These are phyloP conservation scores for Pluvianellus socialis DNA, from an alignment of 2,113 vertebrate species.

Conservation along the genomic window DNA sequence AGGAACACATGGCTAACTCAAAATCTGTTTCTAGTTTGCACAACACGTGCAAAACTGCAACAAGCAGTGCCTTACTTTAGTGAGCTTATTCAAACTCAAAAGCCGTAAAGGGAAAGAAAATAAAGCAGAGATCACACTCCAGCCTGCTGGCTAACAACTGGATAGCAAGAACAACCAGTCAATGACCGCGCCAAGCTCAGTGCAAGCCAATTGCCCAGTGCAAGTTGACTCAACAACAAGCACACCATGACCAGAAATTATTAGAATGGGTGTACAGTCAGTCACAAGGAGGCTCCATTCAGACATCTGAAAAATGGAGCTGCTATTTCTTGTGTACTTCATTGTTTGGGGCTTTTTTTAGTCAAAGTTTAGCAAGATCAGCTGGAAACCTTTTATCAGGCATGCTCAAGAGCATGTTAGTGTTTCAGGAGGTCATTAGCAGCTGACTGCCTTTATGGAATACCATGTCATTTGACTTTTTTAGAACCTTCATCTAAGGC, in stretches of 20 bases:
- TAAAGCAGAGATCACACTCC: not conserved
- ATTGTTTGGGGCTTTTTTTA: not conserved
- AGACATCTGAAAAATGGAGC: not conserved
- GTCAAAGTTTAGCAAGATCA: not conserved
- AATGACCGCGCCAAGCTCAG: rapidly evolving
- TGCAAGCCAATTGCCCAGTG: not conserved
- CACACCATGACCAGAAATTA: not conserved
- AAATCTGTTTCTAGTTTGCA: not conserved
- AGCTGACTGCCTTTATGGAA: not conserved
- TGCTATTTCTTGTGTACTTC: not conserved
- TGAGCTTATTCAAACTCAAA: not conserved
- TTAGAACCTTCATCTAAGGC: not conserved
- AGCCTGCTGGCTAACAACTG: not conserved
- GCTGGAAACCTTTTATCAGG: not conserved
- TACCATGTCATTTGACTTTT: not conserved
- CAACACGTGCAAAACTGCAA: not conserved
- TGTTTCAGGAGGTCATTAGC: not conserved
- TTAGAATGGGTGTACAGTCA: not conserved
- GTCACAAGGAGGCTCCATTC: not conserved
- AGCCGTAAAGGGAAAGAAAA: not conserved
- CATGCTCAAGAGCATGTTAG: not conserved
- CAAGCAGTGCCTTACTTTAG: not conserved
- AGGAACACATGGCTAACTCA: not conserved
- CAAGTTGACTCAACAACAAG: not conserved
- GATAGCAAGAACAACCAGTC: not conserved